Evolutionary conservation across 2,888 invertebrate species (phyloP), one percentile per base, ranked within the genome.

Genomic region (Netelia inedita): DNA sequence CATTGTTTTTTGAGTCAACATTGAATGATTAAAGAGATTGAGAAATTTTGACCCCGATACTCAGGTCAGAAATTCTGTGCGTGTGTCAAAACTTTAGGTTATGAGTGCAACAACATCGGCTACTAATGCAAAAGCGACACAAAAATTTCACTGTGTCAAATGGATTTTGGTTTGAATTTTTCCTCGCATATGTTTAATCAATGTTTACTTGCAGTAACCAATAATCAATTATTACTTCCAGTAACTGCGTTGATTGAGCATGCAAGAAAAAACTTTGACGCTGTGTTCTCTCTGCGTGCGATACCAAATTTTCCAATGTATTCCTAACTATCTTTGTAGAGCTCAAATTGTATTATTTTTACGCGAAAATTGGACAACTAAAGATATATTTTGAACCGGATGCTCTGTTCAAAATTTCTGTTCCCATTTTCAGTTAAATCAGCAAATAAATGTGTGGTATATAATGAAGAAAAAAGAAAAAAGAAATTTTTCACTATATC

Each of bases 281-380:
- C 2, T 50, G 14, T 50, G 50, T 50, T 6, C 50, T 50, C 50
- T 14, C 50, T 2, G 50, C 50, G 1, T 14, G 6, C 1, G 50
- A 50, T 50, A 50, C 50, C 50, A 50, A 50, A 50, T 50, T 50
- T 50, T 50, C 50, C 50, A 50, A 14, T 50, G 50, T 10, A 50
- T 50, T 50, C 50, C 50, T 14, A 11, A 2, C 14, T 50, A 50
- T 50, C 11, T 50, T 50, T 50, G 50, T 50, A 50, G 5, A 50
- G 50, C 50, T 50, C 11, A 50, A 50, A 50, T 50, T 50, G 50
- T 14, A 50, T 50, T 50, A 14, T 50, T 50, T 50, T 50, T 50
- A 50, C 0, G 50, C 50, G 11, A 50, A 11, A 10, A 50, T 50
- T 50, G 14, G 14, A 50, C 10, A 50, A 50, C 6, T 11, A 50